Base-by-base conservation (phyloP, 2,113 vertebrate species). In the Camelus dromedarius region DNA sequence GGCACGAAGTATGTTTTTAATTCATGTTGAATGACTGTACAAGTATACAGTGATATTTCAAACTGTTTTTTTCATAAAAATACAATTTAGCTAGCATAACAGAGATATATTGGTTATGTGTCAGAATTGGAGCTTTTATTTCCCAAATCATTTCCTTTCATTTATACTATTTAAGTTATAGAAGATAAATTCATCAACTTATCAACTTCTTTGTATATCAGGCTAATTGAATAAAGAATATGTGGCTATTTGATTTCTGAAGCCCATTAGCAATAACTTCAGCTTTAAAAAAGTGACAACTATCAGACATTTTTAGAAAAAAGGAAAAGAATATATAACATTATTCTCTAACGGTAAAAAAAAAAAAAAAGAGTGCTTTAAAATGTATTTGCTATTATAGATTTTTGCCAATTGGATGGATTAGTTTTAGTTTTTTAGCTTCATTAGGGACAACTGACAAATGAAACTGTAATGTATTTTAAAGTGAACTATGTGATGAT, bases 131-230 rank as follows among this genome's bases (percentile, higher is more conserved):
- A 62, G 9, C 14, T 90, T 94, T 91, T 46, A 64, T 83, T 91
- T 94, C 56, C 38, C 67, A n/a, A 88, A 62, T 89, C 14, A 94
- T 77, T 87, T 84, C 30, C 19, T 88, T 83, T 94, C 58, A 93
- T 58, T 12, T 91, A 3, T 81, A 81, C 66, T 72, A 11, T 83
- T 62, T 91, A 95, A 84, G 35, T 42, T 84, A 58, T 35, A 73
- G 32, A 91, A 69, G 35, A 66, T 80, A 60, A 80, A 75, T 32
- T 69, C 9, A 75, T 93, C 3, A 66, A 42, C n/a, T n/a, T 76
- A 72, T 58, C n/a, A 84, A 70, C 7, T 72, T 58, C n/a, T 92
- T 89, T 84, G 32, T 35, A 12, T 54, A 77, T 79, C 13, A 58
- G 50, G 48, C 75, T 35, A 90, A 66, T 54, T 88, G 85, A 75